Evolutionary conservation across 1,140 invertebrate species (phyloP).

Genomic region (Sycobia sp.): DNA sequence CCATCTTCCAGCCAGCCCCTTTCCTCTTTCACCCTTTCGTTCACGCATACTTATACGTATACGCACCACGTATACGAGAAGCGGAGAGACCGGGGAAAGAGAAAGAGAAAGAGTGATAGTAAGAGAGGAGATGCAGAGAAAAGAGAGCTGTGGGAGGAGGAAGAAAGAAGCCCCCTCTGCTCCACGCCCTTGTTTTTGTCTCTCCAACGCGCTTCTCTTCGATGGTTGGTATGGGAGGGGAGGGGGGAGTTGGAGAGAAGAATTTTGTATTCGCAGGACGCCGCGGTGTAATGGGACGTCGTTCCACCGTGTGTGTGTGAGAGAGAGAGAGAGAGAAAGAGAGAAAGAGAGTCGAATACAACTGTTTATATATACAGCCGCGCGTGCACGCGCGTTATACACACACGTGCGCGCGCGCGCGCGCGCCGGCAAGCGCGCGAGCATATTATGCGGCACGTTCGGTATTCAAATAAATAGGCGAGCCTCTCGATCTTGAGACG

Average conservation of each 20-base stretch:
- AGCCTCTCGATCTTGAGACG: constrained; percentile 24
- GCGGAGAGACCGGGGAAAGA: no score
- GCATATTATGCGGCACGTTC: constrained; percentile 40
- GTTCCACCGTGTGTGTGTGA: no score
- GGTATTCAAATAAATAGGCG: constrained; percentile 39
- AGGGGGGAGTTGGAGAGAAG: background rate
- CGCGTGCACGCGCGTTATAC: background rate
- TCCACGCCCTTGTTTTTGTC: background rate
- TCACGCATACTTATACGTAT: background rate
- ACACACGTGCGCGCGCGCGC: background rate
- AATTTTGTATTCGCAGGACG: constrained; percentile 43
- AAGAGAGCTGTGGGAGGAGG: no score
- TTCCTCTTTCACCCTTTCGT: constrained; percentile 15
- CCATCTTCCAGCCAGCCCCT: background rate
- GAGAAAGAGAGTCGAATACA: constrained; percentile 34
- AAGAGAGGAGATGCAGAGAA: no score
- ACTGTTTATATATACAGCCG: constrained; percentile 29
- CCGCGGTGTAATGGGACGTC: constrained; percentile 42
- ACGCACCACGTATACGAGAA: no score
- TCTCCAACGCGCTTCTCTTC: background rate
- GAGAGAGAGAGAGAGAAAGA: no score
- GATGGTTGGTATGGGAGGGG: no score
- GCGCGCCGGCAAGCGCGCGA: background rate
- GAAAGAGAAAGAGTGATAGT: no score
- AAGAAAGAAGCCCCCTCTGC: no score